Conservation (phyloP, 1,140 invertebrate genomes). For the Liolophura sinensis region DNA sequence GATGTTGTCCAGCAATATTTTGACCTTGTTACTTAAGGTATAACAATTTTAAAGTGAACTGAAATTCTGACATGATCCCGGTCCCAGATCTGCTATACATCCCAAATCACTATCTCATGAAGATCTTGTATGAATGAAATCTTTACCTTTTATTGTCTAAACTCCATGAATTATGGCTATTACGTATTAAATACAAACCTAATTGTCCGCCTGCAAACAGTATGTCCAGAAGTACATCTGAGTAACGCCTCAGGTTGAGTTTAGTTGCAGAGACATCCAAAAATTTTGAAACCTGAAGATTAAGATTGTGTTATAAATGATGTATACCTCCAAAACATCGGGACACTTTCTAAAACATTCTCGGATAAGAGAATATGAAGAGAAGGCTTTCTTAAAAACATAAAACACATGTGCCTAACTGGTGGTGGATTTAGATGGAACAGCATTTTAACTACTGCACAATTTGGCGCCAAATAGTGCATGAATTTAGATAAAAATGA, state of each 20-base stretch:
- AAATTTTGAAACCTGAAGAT: constrained; percentile 78
- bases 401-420: neutral
- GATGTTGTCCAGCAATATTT: too few relatives aligned
- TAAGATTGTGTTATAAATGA: neutral
- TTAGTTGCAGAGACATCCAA: constrained; percentile 92
- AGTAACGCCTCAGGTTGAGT: constrained; percentile 96
- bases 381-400: neutral
- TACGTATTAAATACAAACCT: constrained; percentile 56
- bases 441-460: neutral
- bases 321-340: neutral
- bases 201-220: constrained; percentile 94
- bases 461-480: neutral
- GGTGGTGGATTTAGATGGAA: too few relatives aligned
- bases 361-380: neutral
- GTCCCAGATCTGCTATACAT: too few relatives aligned
- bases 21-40: too few relatives aligned
- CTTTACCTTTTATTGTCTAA: too few relatives aligned
- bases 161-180: neutral
- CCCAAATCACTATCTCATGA: too few relatives aligned
- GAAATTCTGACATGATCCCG: too few relatives aligned
- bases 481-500: neutral
- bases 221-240: constrained; percentile 96
- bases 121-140: too few relatives aligned
- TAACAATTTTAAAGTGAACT: too few relatives aligned
- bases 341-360: neutral